Conservation (phyloP, 1,140 invertebrate species). For the Macrocentrus cingulum region DNA sequence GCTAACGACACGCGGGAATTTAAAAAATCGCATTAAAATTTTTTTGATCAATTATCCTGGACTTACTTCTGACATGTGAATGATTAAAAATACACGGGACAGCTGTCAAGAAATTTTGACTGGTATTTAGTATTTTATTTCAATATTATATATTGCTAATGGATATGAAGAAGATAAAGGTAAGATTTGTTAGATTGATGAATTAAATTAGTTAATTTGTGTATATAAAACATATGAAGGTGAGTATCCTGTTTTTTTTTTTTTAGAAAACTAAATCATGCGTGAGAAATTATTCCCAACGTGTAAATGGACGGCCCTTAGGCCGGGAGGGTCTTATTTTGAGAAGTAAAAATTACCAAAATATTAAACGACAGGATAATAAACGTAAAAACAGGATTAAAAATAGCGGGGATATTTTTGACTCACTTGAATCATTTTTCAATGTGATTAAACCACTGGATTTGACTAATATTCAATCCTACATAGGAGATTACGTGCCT, state of each 20-base stretch:
- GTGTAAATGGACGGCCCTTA: no score
- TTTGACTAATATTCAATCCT: neutral
- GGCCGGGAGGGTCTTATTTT: no score
- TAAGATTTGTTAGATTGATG: conserved; percentile 1
- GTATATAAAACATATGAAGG: neutral
- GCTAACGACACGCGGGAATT: no score
- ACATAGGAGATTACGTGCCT: neutral
- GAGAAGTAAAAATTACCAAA: conserved; percentile 4
- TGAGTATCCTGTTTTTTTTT: no score
- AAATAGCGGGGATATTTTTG: neutral
- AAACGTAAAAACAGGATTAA: no score
- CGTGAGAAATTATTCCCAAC: neutral
- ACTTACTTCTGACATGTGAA: no score
- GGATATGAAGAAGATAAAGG: conserved; percentile 14
- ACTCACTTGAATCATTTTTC: conserved; percentile 5
- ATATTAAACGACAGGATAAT: neutral
- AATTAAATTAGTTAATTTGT: neutral
- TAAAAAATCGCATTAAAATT: no score
- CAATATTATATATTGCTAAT: no score
- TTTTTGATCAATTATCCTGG: no score
- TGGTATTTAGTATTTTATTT: no score
- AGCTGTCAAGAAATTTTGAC: no score
- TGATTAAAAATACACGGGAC: no score
- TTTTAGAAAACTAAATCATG: neutral
- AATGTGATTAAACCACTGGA: neutral